Conservation (phyloP, 2,888 invertebrate genomes). For the Helobdella robusta region DNA sequence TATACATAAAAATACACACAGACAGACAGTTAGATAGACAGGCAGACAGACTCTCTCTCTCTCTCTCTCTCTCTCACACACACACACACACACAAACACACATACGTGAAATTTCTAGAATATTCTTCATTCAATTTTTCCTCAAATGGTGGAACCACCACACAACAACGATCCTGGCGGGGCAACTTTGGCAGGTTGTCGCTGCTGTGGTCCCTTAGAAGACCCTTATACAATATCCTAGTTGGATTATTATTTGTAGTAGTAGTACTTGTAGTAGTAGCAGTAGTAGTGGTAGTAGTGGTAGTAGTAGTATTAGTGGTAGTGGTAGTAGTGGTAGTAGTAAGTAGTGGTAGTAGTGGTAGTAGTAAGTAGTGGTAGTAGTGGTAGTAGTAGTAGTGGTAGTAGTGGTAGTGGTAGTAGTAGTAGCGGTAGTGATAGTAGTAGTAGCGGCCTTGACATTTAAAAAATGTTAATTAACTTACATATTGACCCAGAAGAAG, state of each 20-base stretch:
- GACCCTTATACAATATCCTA: neutral
- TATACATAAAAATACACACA: no score
- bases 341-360: neutral
- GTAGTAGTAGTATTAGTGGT: neutral
- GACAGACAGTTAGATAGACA: no score
- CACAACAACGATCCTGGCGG: neutral
- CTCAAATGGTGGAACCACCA: neutral
- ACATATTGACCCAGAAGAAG: neutral
- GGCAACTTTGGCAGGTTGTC: conserved; percentile 12
- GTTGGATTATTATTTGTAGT: neutral
- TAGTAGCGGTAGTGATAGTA: neutral
- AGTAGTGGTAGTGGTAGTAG: neutral
- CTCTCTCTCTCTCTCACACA: conserved; percentile 4
- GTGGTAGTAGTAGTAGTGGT: neutral
- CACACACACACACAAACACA: neutral
- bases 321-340: neutral
- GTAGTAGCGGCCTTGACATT: no score
- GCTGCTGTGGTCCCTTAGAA: neutral
- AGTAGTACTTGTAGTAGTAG: neutral
- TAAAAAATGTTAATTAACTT: no score
- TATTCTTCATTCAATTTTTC: neutral
- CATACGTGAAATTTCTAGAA: conserved; percentile 2
- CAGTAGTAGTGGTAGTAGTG: neutral
- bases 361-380: neutral
- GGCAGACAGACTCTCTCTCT: no score